Base-by-base conservation (phyloP, 2,888 invertebrate genomes). In the Sclerodermus sp. region DNA sequence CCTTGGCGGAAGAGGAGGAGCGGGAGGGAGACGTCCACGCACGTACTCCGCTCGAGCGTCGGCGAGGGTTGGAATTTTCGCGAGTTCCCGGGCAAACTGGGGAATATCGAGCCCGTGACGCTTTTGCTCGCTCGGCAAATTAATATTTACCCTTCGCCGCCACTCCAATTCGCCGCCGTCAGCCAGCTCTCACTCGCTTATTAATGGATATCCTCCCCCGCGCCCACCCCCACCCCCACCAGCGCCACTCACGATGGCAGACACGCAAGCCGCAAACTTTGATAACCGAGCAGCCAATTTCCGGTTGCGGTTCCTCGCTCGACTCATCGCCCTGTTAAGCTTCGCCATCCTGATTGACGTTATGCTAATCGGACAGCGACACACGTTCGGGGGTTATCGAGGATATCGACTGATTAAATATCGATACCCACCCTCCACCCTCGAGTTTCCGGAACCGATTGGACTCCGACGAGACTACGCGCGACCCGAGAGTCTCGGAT, bases 251-350 rank as follows among this genome's bases (percentile, higher is more conserved):
- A 43, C 42, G 39, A 57, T 67, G 66, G 62, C 66, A 75, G 74
- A 72, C 77, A 77, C 77, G 77, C 77, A 71, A 77, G 68, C 75
- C 76, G 63, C 76, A 76, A 77, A 77, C 75, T 77, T 77, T 76
- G 77, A 77, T 77, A 77, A 75, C 73, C 76, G 73, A 71, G 70
- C 76, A 76, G 73, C 74, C 76, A 77, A 77, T 77, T 77, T 77
- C 77, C 77, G 77, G 76, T 76, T 76, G 75, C 65, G 76, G 74
- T 72, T 71, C 70, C 67, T 68, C 65, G 67, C 60, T 65, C 66
- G 62, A 66, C 68, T 70, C 67, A 64, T 73, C 68, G 60, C 66
- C 60, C 65, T 67, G 67, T 70, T 66, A 67, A 70, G 64, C 53
- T 57, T 60, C 45, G 55, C n/a, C 44, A 42, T 23, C 23, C 23